phyloP scores from a whole-genome alignment of 1,140 invertebrate genomes.

The Zophobas atratus region DNA sequence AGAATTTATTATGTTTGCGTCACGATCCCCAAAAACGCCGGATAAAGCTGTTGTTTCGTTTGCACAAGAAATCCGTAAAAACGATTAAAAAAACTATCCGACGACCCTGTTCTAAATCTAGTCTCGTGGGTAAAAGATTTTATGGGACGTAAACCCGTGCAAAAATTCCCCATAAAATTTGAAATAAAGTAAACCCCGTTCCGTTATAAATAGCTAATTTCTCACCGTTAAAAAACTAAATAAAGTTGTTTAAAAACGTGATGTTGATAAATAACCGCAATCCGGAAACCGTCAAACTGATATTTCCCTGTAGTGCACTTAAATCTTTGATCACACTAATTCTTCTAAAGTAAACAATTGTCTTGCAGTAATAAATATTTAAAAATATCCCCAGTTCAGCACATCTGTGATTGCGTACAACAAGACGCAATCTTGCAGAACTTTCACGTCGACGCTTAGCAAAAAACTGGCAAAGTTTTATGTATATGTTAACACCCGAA shows the following conservation, averaged over 20 bases:
- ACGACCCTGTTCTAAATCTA: constrained; percentile 19
- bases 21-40: too few species aligned
- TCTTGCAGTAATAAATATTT: constrained; percentile 37
- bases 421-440: constrained; percentile 35
- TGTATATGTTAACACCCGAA: background rate
- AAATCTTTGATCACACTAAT: constrained; percentile 9
- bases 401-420: constrained; percentile 29
- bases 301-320: background rate
- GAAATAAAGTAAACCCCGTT: constrained; percentile 12
- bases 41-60: background rate
- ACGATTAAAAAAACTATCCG: background rate
- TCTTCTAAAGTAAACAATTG: constrained; percentile 32
- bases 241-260: background rate
- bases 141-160: constrained; percentile 16
- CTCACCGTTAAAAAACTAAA: constrained; percentile 1
- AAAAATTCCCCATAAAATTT: constrained; percentile 27
- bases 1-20: too few species aligned
- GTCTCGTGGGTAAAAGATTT: background rate
- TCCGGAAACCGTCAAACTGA: background rate
- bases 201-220: constrained; percentile 5
- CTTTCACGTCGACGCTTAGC: constrained; percentile 5
- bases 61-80: background rate
- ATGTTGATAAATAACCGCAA: background rate
- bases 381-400: constrained; percentile 27
- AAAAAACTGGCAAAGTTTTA: constrained; percentile 8